These are phyloP conservation scores for Delphinapterus leucas DNA, from an alignment of 2,113 vertebrate species.

Conservation along the genomic window DNA sequence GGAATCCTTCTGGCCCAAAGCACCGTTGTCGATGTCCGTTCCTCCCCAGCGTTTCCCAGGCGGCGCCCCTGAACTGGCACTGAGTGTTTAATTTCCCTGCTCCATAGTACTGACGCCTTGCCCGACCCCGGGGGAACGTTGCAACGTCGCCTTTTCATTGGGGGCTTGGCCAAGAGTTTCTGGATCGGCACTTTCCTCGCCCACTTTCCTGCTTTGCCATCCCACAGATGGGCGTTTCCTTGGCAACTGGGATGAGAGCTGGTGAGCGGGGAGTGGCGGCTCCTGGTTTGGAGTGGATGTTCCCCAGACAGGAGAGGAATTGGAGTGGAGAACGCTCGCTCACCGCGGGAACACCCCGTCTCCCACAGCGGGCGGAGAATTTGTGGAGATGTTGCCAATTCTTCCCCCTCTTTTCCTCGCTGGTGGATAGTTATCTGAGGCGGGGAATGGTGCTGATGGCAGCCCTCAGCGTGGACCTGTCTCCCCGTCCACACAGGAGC, in stretches of 20 bases:
- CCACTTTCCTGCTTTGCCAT: neutral
- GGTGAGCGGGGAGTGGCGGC: rapidly evolving
- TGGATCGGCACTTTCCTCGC: neutral
- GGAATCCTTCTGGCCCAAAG: neutral
- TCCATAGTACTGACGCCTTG: neutral
- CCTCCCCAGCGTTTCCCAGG: neutral
- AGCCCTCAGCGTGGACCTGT: neutral
- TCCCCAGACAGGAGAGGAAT: neutral
- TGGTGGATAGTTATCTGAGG: neutral
- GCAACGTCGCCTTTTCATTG: neutral
- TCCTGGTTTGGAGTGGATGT: neutral
- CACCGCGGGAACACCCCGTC: neutral
- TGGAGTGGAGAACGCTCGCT: neutral
- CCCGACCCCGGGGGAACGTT: neutral
- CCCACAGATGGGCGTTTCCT: neutral
- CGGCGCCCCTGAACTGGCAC: neutral
- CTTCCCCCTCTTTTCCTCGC: neutral
- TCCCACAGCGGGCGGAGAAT: rapidly evolving
- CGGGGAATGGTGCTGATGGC: rapidly evolving
- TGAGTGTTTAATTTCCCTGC: neutral
- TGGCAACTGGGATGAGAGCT: neutral
- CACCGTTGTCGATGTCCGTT: rapidly evolving
- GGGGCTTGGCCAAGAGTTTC: neutral
- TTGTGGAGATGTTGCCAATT: rapidly evolving
- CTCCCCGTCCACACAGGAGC: rapidly evolving